These are phyloP conservation scores for Gallinago media DNA, from an alignment of 2,113 vertebrate genomes.

Conservation along the genomic window DNA sequence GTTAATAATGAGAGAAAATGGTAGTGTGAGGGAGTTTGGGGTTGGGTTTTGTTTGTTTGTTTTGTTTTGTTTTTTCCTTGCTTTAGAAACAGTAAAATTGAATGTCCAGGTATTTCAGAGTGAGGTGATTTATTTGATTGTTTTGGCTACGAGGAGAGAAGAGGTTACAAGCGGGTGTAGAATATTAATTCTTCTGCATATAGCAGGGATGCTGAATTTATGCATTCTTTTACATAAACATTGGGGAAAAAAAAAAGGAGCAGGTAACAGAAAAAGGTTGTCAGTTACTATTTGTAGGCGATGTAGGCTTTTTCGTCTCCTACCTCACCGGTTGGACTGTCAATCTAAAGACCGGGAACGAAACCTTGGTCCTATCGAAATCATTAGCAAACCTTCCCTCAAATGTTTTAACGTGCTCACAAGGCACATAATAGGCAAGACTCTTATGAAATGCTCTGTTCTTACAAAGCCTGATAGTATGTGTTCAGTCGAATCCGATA, in stretches of 20 bases:
- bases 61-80: background rate
- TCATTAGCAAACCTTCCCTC: background rate
- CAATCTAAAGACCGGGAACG: background rate
- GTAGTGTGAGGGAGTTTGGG: background rate
- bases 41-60: too few relatives aligned
- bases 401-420: background rate
- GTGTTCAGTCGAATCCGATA: conserved; percentile 3
- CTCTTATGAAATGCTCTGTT: background rate
- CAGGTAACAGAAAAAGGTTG: background rate
- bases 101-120: background rate
- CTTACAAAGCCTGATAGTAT: background rate
- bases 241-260: background rate
- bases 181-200: background rate
- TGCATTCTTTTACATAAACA: background rate
- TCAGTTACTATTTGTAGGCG: background rate
- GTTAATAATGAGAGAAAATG: background rate
- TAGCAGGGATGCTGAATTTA: background rate
- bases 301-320: background rate
- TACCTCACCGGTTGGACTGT: background rate
- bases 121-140: background rate
- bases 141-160: background rate
- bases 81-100: background rate
- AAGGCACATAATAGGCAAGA: background rate
- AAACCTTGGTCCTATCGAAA: conserved; percentile 21
- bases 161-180: background rate